Conservation (phyloP, 2,888 invertebrate genomes). For the Archips xylosteana region DNA sequence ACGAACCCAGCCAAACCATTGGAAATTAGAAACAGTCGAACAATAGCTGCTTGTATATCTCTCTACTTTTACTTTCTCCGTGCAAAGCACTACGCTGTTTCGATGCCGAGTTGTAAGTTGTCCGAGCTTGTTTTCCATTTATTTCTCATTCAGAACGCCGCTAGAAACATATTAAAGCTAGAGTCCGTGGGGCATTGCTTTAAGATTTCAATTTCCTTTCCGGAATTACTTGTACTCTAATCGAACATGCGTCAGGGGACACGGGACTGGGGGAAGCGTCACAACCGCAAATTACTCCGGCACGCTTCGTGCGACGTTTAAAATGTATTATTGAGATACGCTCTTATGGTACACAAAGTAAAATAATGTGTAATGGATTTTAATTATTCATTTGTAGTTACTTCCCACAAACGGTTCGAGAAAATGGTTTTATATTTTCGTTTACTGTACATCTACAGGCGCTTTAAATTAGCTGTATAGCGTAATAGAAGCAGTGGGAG, state of each 20-base stretch:
- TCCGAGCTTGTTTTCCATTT: slow-evolving; percentile 73
- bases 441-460: background rate
- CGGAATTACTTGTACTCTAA: slow-evolving; percentile 84
- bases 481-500: background rate
- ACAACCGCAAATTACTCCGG: slow-evolving; percentile 80
- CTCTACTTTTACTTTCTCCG: slow-evolving; percentile 28
- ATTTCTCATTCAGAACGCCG: slow-evolving; percentile 64
- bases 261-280: slow-evolving; percentile 59
- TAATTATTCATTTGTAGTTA: slow-evolving; percentile 57
- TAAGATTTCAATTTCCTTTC: slow-evolving; percentile 86
- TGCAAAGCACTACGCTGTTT: slow-evolving; percentile 38
- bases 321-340: slow-evolving; percentile 78
- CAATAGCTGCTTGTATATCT: slow-evolving; percentile 23
- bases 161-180: slow-evolving; percentile 63
- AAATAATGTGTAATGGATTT: slow-evolving; percentile 63
- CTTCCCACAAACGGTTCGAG: slow-evolving; percentile 23
- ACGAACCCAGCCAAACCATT: slow-evolving; percentile 51
- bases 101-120: slow-evolving; percentile 46
- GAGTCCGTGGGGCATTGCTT: slow-evolving; percentile 82
- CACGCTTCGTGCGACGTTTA: slow-evolving; percentile 79
- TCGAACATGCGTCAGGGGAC: slow-evolving; percentile 83
- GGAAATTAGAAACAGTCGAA: slow-evolving; percentile 53
- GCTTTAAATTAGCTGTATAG: slow-evolving; percentile 10
- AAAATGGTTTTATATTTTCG: slow-evolving; percentile 28
- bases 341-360: slow-evolving; percentile 59